phyloP scores from a whole-genome alignment of 2,113 vertebrate species.

The Chinchilla lanigera region DNA sequence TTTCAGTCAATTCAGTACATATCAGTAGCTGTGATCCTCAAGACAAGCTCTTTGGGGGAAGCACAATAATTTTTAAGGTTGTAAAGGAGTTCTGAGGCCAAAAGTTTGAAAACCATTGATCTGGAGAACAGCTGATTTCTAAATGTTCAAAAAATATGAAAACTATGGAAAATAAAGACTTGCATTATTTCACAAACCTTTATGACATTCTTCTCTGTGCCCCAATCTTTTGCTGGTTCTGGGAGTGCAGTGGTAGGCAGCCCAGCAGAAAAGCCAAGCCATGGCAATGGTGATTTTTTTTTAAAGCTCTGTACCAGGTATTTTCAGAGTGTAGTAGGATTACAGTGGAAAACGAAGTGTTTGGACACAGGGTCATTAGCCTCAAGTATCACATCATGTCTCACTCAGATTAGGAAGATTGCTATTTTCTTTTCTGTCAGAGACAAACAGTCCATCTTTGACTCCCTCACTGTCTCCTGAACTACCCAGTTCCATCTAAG shows the following conservation, averaged over 20 bases:
- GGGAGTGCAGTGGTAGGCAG: background rate
- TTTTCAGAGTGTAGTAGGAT: background rate
- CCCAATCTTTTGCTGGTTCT: background rate
- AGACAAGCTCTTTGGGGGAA: background rate
- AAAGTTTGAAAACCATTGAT: conserved; percentile 16
- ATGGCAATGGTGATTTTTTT: background rate
- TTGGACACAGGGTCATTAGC: background rate
- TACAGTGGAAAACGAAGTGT: background rate
- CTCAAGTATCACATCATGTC: background rate
- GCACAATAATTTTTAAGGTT: conserved; percentile 9
- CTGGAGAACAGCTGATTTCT: conserved; percentile 36
- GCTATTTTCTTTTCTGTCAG: background rate
- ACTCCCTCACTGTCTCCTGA: background rate
- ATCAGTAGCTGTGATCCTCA: background rate
- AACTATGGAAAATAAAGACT: background rate
- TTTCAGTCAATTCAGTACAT: conserved; percentile 49
- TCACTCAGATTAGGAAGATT: background rate
- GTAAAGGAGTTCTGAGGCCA: background rate
- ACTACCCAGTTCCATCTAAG: background rate
- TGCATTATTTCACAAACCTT: background rate
- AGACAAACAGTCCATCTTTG: background rate
- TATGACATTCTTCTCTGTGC: background rate
- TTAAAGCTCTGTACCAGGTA: background rate
- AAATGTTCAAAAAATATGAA: background rate
- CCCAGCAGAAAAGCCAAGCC: background rate